These are phyloP conservation scores for Eubasilissa splendida DNA, from an alignment of 2,888 invertebrate species.

Conservation along the genomic window DNA sequence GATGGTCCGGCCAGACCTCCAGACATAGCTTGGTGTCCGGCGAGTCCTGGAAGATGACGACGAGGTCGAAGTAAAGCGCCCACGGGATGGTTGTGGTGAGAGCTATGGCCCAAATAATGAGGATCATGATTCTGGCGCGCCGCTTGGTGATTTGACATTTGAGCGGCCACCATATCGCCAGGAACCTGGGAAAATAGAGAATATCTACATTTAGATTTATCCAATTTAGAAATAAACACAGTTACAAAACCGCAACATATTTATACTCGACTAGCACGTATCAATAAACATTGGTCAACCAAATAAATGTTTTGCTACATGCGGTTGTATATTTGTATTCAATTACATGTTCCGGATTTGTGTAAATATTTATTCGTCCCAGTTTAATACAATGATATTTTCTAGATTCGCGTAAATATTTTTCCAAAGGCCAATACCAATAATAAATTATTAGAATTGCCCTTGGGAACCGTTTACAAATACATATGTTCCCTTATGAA, in stretches of 20 bases:
- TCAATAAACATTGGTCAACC: no score
- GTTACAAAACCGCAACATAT: neutral
- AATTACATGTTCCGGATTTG: no score
- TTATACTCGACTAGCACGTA: neutral
- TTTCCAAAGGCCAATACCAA: no score
- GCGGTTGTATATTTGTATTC: no score
- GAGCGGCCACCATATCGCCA: slow-evolving; percentile 96
- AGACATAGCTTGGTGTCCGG: slow-evolving; percentile 84
- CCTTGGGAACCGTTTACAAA: no score
- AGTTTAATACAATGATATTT: no score
- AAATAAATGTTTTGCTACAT: no score
- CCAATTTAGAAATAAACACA: neutral
- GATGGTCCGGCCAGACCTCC: slow-evolving; percentile 89
- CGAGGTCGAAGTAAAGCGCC: slow-evolving; percentile 91
- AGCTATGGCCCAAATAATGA: slow-evolving; percentile 92
- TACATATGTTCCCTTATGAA: no score
- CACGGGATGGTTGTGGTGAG: slow-evolving; percentile 90
- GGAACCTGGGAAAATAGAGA: slow-evolving; percentile 77
- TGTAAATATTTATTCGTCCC: no score
- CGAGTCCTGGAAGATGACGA: slow-evolving; percentile 80
- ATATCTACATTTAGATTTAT: neutral
- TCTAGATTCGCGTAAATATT: no score
- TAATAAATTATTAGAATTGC: no score
- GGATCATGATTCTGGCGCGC: slow-evolving; percentile 89
- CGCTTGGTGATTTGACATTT: slow-evolving; percentile 92